Evolutionary conservation across 2,888 invertebrate species (phyloP).

Genomic region (Perithous albicinctus): DNA sequence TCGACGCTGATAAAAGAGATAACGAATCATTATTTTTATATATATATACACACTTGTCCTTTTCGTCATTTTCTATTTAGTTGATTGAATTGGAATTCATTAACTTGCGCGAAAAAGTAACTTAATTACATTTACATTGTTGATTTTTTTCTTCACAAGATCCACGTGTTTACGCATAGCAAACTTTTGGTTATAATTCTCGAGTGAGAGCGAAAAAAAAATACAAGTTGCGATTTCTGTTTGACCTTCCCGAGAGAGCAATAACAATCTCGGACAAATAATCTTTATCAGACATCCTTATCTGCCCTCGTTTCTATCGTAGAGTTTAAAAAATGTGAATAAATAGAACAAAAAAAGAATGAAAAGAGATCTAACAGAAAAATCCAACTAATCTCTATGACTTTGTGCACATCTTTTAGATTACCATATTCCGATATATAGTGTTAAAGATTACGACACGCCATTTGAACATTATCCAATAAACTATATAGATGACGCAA

Average conservation of each 20-base stretch:
- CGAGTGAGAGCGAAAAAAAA: too few relatives aligned
- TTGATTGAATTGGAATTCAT: too few relatives aligned
- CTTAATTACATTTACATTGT: too few relatives aligned
- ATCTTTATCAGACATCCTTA: background rate
- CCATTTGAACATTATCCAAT: constrained; percentile 22
- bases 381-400: background rate
- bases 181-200: too few relatives aligned
- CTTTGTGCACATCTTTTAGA: constrained; percentile 16
- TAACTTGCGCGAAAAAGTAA: too few relatives aligned
- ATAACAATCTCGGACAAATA: background rate
- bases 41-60: background rate
- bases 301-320: background rate
- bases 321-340: background rate
- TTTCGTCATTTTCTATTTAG: background rate
- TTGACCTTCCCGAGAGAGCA: background rate
- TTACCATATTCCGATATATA: constrained; percentile 14
- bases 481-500: too few relatives aligned
- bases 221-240: background rate
- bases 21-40: background rate
- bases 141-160: too few relatives aligned
- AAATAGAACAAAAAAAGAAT: background rate
- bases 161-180: too few relatives aligned
- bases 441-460: background rate
- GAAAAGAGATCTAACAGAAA: background rate
- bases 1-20: background rate